Evolutionary conservation across 1,140 invertebrate genomes (phyloP).

Genomic region (Conus ventricosus): DNA sequence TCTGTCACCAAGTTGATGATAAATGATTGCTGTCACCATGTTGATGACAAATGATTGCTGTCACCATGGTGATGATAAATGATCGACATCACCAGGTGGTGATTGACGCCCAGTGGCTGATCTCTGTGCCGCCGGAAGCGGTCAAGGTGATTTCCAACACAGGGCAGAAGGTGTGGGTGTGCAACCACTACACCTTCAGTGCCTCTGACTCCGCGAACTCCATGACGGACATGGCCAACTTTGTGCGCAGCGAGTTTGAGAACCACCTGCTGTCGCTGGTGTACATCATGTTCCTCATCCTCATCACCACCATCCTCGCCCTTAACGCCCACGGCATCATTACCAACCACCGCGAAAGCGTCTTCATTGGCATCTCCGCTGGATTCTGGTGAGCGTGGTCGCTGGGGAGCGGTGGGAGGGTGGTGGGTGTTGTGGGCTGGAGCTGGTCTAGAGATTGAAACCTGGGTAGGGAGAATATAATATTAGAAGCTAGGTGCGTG

Average conservation of each 20-base stretch:
- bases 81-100: conserved; percentile 77
- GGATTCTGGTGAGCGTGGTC: conserved; percentile 74
- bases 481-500: too few relatives aligned
- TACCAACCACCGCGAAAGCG: conserved; percentile 93
- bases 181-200: conserved; percentile 68
- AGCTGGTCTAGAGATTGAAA: too few relatives aligned
- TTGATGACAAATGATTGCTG: too few relatives aligned
- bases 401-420: too few relatives aligned
- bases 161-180: conserved; percentile 61
- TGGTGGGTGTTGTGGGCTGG: too few relatives aligned
- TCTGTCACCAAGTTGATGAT: too few relatives aligned
- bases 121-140: conserved; percentile 66
- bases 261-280: conserved; percentile 85
- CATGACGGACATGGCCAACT: conserved; percentile 60
- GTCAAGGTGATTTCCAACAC: conserved; percentile 58
- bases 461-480: too few relatives aligned
- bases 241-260: conserved; percentile 69
- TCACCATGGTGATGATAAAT: too few relatives aligned
- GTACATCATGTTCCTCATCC: conserved; percentile 88
- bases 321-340: conserved; percentile 85
- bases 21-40: too few relatives aligned
- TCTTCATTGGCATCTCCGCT: conserved; percentile 90
- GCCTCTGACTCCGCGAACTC: conserved; percentile 46
- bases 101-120: conserved; percentile 88
- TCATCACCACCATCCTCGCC: conserved; percentile 89